These are phyloP conservation scores for Cactoblastis cactorum DNA, from an alignment of 2,888 invertebrate species.

Conservation along the genomic window DNA sequence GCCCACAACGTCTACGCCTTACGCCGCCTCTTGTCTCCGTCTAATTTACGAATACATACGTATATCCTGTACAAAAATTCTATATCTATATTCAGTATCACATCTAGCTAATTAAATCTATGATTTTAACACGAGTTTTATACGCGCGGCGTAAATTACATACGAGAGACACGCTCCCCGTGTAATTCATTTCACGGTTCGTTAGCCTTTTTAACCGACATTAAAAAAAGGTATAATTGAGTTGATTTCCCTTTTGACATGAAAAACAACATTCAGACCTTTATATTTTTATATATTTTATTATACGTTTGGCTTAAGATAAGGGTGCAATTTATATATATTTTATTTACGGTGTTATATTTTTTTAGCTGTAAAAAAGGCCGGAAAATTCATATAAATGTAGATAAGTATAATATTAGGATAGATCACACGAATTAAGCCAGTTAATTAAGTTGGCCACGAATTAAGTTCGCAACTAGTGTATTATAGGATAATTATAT, in stretches of 20 bases:
- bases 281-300: neutral
- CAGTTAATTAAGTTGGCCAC: too few species aligned
- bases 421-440: too few species aligned
- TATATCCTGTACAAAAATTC: neutral
- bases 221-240: conserved; percentile 22
- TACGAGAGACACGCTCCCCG: conserved; percentile 35
- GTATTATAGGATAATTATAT: too few species aligned
- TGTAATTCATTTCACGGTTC: conserved; percentile 52
- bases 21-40: too few species aligned
- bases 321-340: neutral
- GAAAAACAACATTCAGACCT: conserved; percentile 10
- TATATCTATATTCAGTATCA: neutral
- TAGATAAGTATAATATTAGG: neutral
- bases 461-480: too few species aligned
- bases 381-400: too few species aligned
- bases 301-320: neutral
- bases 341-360: too few species aligned
- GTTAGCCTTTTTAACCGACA: conserved; percentile 39
- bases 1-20: too few species aligned
- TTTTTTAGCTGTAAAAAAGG: too few species aligned
- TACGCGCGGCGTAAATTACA: conserved; percentile 41
- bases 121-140: conserved; percentile 38
- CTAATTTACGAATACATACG: too few species aligned
- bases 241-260: conserved; percentile 12
- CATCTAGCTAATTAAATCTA: conserved; percentile 32